Conservation (phyloP, 37 sponge, comb jelly and placozoan species). For the Corticium candelabrum region DNA sequence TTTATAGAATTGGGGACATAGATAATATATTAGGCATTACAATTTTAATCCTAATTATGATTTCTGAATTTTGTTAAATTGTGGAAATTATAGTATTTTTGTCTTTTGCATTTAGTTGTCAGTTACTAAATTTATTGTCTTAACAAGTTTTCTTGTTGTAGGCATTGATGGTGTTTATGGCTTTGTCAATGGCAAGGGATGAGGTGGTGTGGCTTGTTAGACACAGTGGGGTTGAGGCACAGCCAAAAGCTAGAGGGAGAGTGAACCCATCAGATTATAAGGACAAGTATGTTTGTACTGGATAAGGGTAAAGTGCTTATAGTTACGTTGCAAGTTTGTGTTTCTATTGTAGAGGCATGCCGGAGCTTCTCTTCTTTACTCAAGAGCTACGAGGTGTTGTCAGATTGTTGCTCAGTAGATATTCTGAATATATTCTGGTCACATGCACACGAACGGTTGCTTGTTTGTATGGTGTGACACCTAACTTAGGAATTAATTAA, state of each 20-base stretch:
- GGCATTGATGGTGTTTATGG: constrained; percentile 51
- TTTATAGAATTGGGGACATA: too few relatives aligned
- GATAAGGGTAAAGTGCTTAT: background rate
- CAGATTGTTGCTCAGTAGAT: too few relatives aligned
- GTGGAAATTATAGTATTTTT: background rate
- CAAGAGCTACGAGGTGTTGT: background rate
- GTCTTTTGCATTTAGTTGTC: too few relatives aligned
- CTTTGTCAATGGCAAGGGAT: constrained; percentile 67
- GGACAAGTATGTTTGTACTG: constrained; percentile 18
- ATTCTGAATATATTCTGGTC: too few relatives aligned
- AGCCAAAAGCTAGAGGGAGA: constrained; percentile 38
- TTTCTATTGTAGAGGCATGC: constrained; percentile 16
- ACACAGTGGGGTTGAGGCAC: constrained; percentile 37
- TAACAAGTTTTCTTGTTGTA: constrained; percentile 5
- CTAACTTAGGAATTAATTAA: too few relatives aligned
- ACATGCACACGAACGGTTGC: too few relatives aligned
- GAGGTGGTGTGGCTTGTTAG: constrained; percentile 77
- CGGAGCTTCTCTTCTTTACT: constrained; percentile 65
- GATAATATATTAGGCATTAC: too few relatives aligned
- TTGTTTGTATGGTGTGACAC: too few relatives aligned
- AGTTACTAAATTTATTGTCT: background rate
- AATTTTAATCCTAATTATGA: too few relatives aligned
- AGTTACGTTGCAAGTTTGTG: background rate
- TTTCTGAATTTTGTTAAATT: too few relatives aligned
- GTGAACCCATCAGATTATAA: constrained; percentile 58